Evolutionary conservation across 1,140 invertebrate genomes (phyloP).

Genomic region (Macrobrachium nipponense): DNA sequence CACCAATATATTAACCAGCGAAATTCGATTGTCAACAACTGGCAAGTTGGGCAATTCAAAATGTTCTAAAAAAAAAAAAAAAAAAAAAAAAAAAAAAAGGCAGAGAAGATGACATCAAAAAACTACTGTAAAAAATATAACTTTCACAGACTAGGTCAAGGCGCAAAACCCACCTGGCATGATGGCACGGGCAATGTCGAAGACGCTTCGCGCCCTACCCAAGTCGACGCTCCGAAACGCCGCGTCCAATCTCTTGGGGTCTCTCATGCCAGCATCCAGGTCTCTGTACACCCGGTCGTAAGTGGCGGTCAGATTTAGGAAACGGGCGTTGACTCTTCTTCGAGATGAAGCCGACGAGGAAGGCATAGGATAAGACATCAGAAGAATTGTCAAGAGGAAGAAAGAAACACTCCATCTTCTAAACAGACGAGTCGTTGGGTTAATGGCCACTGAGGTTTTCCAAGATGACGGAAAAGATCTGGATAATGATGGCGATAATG

Average conservation of each 20-base stretch:
- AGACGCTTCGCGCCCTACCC: conserved; percentile 38
- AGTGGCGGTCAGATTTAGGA: conserved; percentile 14
- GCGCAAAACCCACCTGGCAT: conserved; percentile 31
- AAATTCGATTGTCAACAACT: too few relatives aligned
- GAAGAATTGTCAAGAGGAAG: not conserved
- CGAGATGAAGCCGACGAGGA: conserved; percentile 8
- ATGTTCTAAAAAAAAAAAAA: too few relatives aligned
- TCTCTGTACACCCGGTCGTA: conserved; percentile 27
- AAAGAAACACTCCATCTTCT: not conserved
- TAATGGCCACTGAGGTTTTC: not conserved
- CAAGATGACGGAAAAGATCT: not conserved
- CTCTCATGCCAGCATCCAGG: conserved; percentile 42
- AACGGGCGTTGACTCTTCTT: conserved; percentile 36
- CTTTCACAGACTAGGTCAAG: not conserved
- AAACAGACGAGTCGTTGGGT: too few relatives aligned
- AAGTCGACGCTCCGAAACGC: conserved; percentile 36
- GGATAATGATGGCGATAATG: not conserved
- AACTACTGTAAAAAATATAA: not conserved
- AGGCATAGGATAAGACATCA: conserved; percentile 2
- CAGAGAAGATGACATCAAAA: not conserved
- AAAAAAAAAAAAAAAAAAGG: not conserved
- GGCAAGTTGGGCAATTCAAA: too few relatives aligned
- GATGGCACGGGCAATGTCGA: conserved; percentile 46
- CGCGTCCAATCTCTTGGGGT: conserved; percentile 31
- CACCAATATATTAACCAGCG: too few relatives aligned